Evolutionary conservation across 2,113 vertebrate species (phyloP), one percentile per base, ranked within the genome.

Genomic region (Geothlypis trichas): DNA sequence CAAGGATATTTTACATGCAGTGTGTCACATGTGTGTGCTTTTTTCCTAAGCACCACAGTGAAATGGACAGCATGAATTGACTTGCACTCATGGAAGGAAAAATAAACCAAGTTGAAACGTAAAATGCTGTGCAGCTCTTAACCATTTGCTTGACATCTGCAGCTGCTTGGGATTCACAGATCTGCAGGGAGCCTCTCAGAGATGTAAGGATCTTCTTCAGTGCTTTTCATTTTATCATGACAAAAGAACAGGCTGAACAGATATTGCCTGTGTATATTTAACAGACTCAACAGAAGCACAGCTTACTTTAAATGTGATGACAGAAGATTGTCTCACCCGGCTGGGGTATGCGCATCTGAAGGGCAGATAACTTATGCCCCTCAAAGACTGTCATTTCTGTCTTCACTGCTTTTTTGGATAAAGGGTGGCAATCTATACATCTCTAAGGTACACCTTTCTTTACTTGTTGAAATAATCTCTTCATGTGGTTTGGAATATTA

Each of bases 161-260:
- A 72, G 54, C 26, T 89, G 52, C 57, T 79, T 52, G 31, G 55
- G 30, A 90, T 87, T 90, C 13, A 7, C 28, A 76, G 41, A 79
- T 66, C 82, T 79, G 49, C 62, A 83, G 82, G 74, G 82, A 93
- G 18, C 19, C 71, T 90, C 54, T 93, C 58, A 73, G 62, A 85
- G 10, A 59, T 52, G 19, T 44, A 71, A 93, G 47, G 11, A 78
- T 67, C 30, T 84, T 92, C 54, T 83, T 75, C 33, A 62, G 1
- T 39, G 42, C 14, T 71, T 81, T 79, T 89, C 42, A 39, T 84
- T 81, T 78, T 74, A n/a, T 22, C 37, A 57, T 57, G 58, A 82
- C 2, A 0, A 75, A 84, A 78, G 35, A 72, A 47, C 31, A 65
- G 28, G 27, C 19, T 84, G 57, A 76, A 68, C 62, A 84, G 27